Base-by-base conservation (phyloP, 2,888 invertebrate species). In the Dermolepida albohirtum region DNA sequence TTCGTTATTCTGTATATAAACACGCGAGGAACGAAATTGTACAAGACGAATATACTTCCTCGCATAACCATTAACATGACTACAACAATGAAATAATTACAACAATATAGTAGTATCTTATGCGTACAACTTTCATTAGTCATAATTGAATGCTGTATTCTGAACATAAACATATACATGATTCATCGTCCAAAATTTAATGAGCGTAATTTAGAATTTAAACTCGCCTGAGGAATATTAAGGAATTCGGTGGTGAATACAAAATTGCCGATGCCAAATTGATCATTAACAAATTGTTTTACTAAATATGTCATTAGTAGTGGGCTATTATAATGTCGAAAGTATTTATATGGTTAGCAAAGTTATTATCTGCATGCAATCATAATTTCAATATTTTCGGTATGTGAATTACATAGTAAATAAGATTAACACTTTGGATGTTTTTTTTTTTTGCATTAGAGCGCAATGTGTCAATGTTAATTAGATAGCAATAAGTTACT, bases 151-250 rank as follows among this genome's bases (percentile, higher is more conserved):
- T 47, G 34, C 34, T 47, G 39, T 62, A 34, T 62, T 16, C 47
- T 34, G 47, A 29, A n/a, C 16, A 39, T 29, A 49, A 11, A 47
- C 34, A 47, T 10, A 17, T 54, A 54, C 47, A 62, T 62, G 59
- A 62, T 47, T 62, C 59, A 62, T 47, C 47, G 59, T 62, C 59
- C 34, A 62, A 62, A 62, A 62, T 62, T 47, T 49, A 62, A 62
- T 47, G 47, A 34, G 47, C 59, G 57, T 17, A 34, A 49, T 62
- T 62, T 62, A 40, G 40, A 41, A 14, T 54, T 54, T 54, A 47
- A 29, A 8, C 34, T 29, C 29, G 44, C 59, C 16, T 11, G 34
- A 16, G 10, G 10, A 49, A 39, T 47, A 39, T 17, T 62, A 8
- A 62, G 47, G 16, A 47, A 62, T n/a, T 44, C 17, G 14, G n/a